phyloP scores from a whole-genome alignment of 1,140 invertebrate species.

The Lordiphosa stackelbergi region DNA sequence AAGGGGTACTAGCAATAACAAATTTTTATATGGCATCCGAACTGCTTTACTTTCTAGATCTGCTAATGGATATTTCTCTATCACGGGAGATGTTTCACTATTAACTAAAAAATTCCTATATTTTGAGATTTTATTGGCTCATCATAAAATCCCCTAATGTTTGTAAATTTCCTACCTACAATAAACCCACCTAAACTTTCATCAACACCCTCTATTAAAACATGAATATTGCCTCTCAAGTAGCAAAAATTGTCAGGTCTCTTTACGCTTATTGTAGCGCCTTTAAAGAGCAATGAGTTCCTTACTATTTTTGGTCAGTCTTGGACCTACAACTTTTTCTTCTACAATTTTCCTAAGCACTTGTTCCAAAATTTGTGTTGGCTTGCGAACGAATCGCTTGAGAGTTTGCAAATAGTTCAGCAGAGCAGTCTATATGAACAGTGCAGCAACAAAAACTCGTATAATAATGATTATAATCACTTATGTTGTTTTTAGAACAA shows the following conservation, averaged over 20 bases:
- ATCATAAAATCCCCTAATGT: too few species aligned
- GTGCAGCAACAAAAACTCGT: background rate
- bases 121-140: background rate
- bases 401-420: constrained; percentile 1
- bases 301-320: background rate
- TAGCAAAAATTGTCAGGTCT: too few species aligned
- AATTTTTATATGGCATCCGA: too few species aligned
- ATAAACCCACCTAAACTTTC: too few species aligned
- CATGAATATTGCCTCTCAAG: too few species aligned
- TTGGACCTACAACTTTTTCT: background rate
- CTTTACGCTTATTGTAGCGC: too few species aligned
- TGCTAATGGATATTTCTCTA: background rate
- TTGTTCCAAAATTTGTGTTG: constrained; percentile 2
- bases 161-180: too few species aligned
- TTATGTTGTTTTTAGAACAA: constrained; percentile 4
- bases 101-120: background rate
- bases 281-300: too few species aligned
- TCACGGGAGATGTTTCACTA: too few species aligned
- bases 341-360: background rate
- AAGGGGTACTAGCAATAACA: too few species aligned
- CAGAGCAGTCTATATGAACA: background rate
- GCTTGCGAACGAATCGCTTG: background rate
- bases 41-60: too few species aligned
- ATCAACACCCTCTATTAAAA: background rate
- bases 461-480: background rate